Evolutionary conservation across 2,888 invertebrate species (phyloP).

Genomic region (Stenodera caucasica): DNA sequence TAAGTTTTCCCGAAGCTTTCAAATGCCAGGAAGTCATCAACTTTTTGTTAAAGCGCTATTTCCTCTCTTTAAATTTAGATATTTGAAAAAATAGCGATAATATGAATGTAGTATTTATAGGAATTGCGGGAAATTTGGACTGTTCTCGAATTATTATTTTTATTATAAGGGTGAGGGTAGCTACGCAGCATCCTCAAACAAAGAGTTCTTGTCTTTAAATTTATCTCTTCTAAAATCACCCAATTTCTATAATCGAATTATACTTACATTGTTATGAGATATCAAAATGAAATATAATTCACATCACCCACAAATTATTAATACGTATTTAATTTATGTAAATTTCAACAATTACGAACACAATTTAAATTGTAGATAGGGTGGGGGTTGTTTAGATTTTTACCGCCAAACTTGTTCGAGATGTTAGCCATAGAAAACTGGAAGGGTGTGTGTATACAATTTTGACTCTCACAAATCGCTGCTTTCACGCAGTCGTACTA

Average conservation of each 20-base stretch:
- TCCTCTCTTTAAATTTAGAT: neutral
- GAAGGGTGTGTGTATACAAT: slow-evolving; percentile 25
- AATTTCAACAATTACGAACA: slow-evolving; percentile 18
- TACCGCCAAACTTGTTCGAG: slow-evolving; percentile 20
- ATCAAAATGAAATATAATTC: too few relatives aligned
- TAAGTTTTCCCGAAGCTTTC: neutral
- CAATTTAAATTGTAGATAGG: slow-evolving; percentile 14
- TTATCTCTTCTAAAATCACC: neutral
- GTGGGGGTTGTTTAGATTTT: slow-evolving; percentile 3
- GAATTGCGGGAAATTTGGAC: neutral
- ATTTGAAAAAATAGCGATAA: too few relatives aligned
- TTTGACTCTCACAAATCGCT: slow-evolving; percentile 29
- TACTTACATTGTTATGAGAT: neutral
- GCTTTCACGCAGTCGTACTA: slow-evolving; percentile 40
- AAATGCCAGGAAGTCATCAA: neutral
- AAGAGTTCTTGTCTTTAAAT: neutral
- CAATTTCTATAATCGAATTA: neutral
- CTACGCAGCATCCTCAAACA: neutral
- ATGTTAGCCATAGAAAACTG: slow-evolving; percentile 23
- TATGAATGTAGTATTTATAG: too few relatives aligned
- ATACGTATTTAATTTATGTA: slow-evolving; percentile 15
- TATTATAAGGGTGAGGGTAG: too few relatives aligned
- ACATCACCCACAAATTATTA: neutral
- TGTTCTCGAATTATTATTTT: neutral
- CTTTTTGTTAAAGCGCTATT: neutral